A percentile compares a stretch with the other conserved stretches of the same genome.
Evolutionary conservation across 2,888 invertebrate genomes (phyloP).

Genomic region (Allolobophora icterica): DNA sequence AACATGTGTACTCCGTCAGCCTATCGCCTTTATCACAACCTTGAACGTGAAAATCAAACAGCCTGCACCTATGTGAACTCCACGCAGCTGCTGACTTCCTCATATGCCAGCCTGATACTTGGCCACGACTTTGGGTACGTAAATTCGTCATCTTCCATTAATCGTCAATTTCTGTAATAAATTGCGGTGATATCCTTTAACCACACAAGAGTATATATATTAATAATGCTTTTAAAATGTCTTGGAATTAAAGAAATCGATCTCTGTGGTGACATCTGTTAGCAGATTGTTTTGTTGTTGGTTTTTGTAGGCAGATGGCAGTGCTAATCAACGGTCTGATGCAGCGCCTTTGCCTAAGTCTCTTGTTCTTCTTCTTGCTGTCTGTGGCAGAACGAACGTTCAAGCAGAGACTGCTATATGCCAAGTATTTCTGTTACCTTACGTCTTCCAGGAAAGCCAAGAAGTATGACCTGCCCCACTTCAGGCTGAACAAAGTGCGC

Average conservation of each 20-base stretch:
- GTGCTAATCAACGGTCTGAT: constrained; percentile 60
- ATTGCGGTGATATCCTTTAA: background rate
- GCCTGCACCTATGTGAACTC: background rate
- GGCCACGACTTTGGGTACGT: background rate
- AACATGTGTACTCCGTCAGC: constrained; percentile 55
- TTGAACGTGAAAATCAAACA: constrained; percentile 34
- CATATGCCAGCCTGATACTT: constrained; percentile 35
- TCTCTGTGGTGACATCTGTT: background rate
- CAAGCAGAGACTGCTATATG: constrained; percentile 91
- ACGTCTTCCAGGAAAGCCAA: constrained; percentile 89
- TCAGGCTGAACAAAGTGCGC: constrained; percentile 90
- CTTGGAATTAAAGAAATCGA: background rate
- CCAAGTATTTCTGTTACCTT: constrained; percentile 91
- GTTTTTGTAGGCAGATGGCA: constrained; percentile 53
- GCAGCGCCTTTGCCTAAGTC: constrained; percentile 68
- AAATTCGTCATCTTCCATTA: no score
- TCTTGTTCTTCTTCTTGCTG: constrained; percentile 85
- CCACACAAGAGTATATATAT: no score
- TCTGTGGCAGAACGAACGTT: constrained; percentile 93
- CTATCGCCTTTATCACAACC: constrained; percentile 56
- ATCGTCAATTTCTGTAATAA: no score
- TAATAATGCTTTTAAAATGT: background rate
- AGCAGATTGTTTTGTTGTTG: background rate
- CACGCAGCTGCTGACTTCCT: background rate
- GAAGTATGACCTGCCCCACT: constrained; percentile 92